Evolutionary conservation across 2,797 vertebrate species (phyloP).

Genomic region (Gobio occitaniae): DNA sequence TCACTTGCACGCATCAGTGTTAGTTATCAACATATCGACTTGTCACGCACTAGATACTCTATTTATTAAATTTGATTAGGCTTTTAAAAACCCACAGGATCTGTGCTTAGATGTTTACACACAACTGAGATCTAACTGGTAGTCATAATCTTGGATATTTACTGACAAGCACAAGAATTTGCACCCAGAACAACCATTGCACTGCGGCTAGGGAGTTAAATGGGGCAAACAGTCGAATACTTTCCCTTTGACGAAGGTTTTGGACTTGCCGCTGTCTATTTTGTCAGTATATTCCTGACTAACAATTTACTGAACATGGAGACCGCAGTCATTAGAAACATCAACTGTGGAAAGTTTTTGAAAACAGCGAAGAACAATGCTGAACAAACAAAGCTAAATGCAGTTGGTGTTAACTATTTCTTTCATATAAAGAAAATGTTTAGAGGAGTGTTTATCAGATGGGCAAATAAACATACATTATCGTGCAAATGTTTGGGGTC

Average conservation of each 20-base stretch:
- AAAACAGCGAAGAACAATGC: slow-evolving; percentile 48
- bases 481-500: too few relatives aligned
- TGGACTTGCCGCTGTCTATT: slow-evolving; percentile 23
- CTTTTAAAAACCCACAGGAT: neutral
- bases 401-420: neutral
- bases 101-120: neutral
- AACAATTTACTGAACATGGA: slow-evolving; percentile 45
- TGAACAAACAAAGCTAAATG: slow-evolving; percentile 33
- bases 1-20: neutral
- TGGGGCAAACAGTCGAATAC: slow-evolving; percentile 53
- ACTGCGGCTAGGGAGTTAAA: slow-evolving; percentile 48
- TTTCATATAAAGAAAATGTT: neutral
- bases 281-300: slow-evolving; percentile 40
- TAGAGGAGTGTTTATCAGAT: neutral
- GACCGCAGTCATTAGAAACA: slow-evolving; percentile 52
- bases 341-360: slow-evolving; percentile 53
- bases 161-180: slow-evolving; percentile 30
- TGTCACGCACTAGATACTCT: neutral
- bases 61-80: neutral
- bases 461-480: neutral
- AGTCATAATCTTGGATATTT: slow-evolving; percentile 24
- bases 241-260: slow-evolving; percentile 61
- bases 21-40: neutral
- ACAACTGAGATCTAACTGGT: slow-evolving; percentile 24
- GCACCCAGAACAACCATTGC: slow-evolving; percentile 37